Evolutionary conservation across 2,113 vertebrate species (phyloP).

Genomic region (Elephas maximus): DNA sequence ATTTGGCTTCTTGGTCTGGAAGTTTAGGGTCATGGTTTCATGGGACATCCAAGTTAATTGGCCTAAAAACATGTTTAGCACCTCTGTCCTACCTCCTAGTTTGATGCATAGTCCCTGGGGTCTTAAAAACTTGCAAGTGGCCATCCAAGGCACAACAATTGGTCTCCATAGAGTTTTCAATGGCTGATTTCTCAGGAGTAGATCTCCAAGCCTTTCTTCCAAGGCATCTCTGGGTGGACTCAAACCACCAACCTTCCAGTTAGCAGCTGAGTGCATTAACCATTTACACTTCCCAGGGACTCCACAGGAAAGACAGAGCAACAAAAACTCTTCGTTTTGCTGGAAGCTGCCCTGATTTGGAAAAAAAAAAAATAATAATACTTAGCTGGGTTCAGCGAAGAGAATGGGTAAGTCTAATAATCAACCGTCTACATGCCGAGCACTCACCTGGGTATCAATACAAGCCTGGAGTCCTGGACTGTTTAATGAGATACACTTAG

Average conservation of each 20-base stretch:
- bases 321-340: background rate
- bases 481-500: conserved; percentile 61
- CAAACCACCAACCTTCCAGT: background rate
- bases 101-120: background rate
- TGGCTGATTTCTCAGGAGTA: background rate
- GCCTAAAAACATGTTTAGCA: background rate
- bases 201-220: background rate
- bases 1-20: background rate
- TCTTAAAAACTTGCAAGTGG: background rate
- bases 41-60: background rate
- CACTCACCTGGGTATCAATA: background rate
- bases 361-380: background rate
- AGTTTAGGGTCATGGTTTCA: background rate
- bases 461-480: background rate
- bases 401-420: conserved; percentile 57
- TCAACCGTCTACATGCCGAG: conserved; percentile 34
- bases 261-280: background rate
- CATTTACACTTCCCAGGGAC: background rate
- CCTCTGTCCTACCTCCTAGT: background rate
- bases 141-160: too few species aligned
- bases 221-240: background rate
- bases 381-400: conserved; percentile 27
- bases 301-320: background rate
- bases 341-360: background rate
- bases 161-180: background rate